Evolutionary conservation across 1,140 invertebrate genomes (phyloP), one percentile per base, ranked within the genome.

Genomic region (Zaprionus ghesquierei): DNA sequence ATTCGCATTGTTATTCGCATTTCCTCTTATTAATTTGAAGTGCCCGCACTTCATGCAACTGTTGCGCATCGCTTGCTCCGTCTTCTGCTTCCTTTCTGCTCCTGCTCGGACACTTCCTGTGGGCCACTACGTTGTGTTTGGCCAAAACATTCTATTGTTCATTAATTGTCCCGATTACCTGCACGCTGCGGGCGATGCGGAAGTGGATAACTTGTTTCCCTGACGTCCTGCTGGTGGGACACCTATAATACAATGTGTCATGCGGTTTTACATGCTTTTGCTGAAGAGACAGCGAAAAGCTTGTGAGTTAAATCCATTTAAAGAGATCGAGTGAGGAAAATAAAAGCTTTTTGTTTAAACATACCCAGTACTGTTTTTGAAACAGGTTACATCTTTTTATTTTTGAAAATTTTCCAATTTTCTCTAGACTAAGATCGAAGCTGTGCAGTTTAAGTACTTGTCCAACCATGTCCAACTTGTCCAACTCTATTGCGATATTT

Each of bases 121-220:
- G 69, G 64, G 63, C 63, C 79, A 76, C n/a, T 31, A 50, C 62
- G 44, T 44, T 41, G 63, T 63, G 50, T 72, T 41, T 41, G 81
- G 69, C 66, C 82, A 87, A 86, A 87, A 86, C 82, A 81, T 70
- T 87, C 79, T 79, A 82, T 87, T 87, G 79, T 87, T 71, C 69
- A 74, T 82, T 87, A 87, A 79, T 87, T 79, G 62, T 74, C 46
- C 54, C 55, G 64, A 59, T 72, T 79, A 71, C 74, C 54, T 69
- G 58, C 62, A 58, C 55, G 33, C 62, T 69, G 38, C 41, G 31
- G 60, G 33, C 18, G 69, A 58, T 22, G 56, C 63, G 69, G 58
- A 79, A 69, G 65, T 69, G 31, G 15, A 44, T 50, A 25, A 51
- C 29, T 35, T 50, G 49, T 18, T 44, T 10, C 20, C n/a, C 15